Base-by-base conservation (phyloP, 2,888 invertebrate genomes). In the Ectemnius cavifrons region DNA sequence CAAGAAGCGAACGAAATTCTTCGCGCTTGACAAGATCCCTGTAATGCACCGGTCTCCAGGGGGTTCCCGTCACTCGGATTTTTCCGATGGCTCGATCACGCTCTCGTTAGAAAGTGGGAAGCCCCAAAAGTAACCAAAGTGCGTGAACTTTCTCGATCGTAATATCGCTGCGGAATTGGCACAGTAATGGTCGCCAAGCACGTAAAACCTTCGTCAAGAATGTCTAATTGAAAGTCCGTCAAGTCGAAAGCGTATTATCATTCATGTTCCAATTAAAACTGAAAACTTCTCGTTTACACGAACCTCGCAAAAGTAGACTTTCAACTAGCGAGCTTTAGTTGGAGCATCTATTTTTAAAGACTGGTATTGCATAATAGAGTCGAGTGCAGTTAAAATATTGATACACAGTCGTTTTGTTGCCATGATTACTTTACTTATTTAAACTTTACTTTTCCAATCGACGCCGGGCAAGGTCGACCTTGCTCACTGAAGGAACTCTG, bases 1-100 rank as follows among this genome's bases (percentile, higher is more conserved):
- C 72, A 72, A 83, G 75, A 75, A 72, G 77, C 79, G 80, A 79
- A 78, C 71, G 71, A 76, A 76, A 71, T 64, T 67, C 70, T 75
- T 68, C 60, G 57, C 67, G 71, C 71, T 74, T 72, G 65, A 81
- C 72, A 78, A 46, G 45, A 18, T 60, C 23, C 56, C 49, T 52
- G 72, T 57, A 64, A 75, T 68, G 76, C 57, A 63, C 46, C 56
- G 68, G 68, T 77, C 75, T 68, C 49, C 8, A 61, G 61, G 68
- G 72, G 68, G 52, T 16, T 52, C 52, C 13, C 72, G 66, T 68
- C 20, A 49, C 58, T 73, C 69, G 58, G 63, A 63, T 58, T 70
- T 63, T 27, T 57, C 47, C 46, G n/a, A 16, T 14, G 16, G 5
- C 27, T 5, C 6, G n/a, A 46, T 20, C 63, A 49, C 16, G 61